phyloP scores from a whole-genome alignment of 2,113 vertebrate species.

The Sprattus sprattus region DNA sequence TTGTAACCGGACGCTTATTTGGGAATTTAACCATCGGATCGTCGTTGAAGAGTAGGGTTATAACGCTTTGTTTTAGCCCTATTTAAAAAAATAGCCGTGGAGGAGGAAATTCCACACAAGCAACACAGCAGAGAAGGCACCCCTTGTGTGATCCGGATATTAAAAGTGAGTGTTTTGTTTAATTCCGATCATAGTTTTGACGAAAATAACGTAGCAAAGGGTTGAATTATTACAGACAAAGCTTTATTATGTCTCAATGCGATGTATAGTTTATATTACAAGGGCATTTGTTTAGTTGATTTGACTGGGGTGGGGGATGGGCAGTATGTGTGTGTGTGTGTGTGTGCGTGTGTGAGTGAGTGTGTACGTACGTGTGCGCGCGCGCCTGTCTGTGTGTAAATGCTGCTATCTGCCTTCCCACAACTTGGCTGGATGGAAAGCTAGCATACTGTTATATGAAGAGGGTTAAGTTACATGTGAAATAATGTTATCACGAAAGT shows the following conservation, averaged over 20 bases:
- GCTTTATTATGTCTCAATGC: not conserved
- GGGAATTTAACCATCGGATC: constrained; percentile 62
- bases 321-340: constrained; percentile 62
- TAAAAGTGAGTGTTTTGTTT: constrained; percentile 68
- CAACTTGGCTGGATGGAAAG: constrained; percentile 33
- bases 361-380: constrained; percentile 55
- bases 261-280: constrained; percentile 14
- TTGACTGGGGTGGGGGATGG: constrained; percentile 70
- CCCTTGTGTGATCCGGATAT: constrained; percentile 70
- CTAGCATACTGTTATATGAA: not conserved
- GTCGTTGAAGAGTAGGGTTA: constrained; percentile 60
- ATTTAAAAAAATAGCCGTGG: constrained; percentile 66
- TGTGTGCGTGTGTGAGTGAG: constrained; percentile 39
- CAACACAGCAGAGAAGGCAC: constrained; percentile 70
- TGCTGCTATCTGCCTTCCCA: constrained; percentile 54
- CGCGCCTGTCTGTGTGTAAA: constrained; percentile 29
- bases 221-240: not conserved
- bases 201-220: not conserved
- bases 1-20: constrained; percentile 61
- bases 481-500: not conserved
- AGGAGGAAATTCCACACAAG: constrained; percentile 76
- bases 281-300: constrained; percentile 59
- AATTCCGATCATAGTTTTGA: constrained; percentile 31
- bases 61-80: constrained; percentile 64
- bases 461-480: not conserved